Base-by-base conservation (phyloP, 2,888 invertebrate genomes). In the Netelia inedita region DNA sequence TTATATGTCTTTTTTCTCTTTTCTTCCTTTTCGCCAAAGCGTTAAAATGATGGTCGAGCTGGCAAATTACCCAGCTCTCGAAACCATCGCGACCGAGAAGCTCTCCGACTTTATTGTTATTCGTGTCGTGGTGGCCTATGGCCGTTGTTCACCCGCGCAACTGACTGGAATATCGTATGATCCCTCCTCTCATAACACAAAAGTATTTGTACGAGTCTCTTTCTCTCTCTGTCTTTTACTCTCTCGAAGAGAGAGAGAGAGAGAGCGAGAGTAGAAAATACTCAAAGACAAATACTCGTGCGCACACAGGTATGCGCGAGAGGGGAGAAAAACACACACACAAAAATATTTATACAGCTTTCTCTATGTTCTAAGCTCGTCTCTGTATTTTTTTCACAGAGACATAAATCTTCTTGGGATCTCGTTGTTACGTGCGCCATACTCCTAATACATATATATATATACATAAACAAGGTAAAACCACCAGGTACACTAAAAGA, bases 151-250 rank as follows among this genome's bases (percentile, higher is more conserved):
- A 91, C 90, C 90, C 91, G 90, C 89, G 89, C 81, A 89, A 88
- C 92, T 93, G 93, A 92, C 92, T 92, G 89, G 93, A 93, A 93
- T 93, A 92, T 92, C 88, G 90, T 92, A 92, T 91, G 90, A 92
- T 91, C 82, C 82, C 85, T 89, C 81, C 89, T 85, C 89, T 92
- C 91, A 90, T 92, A 92, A 91, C 90, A 91, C 90, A 89, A 92
- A 92, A 92, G 90, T 91, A 88, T 87, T 84, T 69, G 66, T 28
- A 76, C 79, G 79, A 71, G 69, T 79, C 73, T 72, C 72, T 66
- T 16, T 28, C 28, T 3, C 72, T 66, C 28, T 28, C 28, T 3
- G 0, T 28, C 28, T 28, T 28, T 46, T 19, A 14, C 69, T 50
- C 11, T n/a, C 14, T n/a, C 21, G n/a, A 35, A 14, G 35, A 28